Base-by-base conservation (phyloP, 2,797 vertebrate species). In the Trachops cirrhosus region DNA sequence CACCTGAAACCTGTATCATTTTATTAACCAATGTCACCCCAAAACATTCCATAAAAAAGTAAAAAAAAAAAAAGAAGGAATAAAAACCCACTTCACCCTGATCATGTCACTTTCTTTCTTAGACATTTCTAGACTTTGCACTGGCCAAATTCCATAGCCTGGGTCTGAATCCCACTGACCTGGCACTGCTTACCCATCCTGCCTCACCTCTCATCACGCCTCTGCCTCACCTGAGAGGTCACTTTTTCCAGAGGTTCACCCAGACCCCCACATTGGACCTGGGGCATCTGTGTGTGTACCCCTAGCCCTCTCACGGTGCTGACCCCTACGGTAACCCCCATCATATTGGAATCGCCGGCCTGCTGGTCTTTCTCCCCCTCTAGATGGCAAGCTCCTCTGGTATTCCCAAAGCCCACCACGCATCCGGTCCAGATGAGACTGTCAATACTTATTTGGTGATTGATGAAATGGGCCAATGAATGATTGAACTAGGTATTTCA, bases 401-500 rank as follows among this genome's bases (percentile, higher is more conserved):
- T 14, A 21, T 34, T 24, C 52, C 79, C 67, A 22, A n/a, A 67
- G 59, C 59, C 71, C n/a, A 24, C 24, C 50, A 18, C 0, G 9
- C 54, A 39, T 62, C 73, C 46, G 50, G 78, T 9, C 44, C 46
- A 15, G 4, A 3, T 1, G 48, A 84, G 74, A 41, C 75, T 67
- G 92, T 57, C 57, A 14, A 14, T 68, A 90, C 86, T 92, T 77
- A 84, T n/a, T 57, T 64, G 68, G 39, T 83, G 78, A 84, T 74
- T 75, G 75, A 85, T 5, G 12, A 91, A 62, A 85, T 39, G 67
- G 94, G 73, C 62, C 12, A 7, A 8, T 67, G 68, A 79, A 34
- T 44, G 62, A 91, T 12, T 29, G 57, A 92, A 78, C 50, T 39
- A 94, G 85, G 50, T 59, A 70, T 77, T 86, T 90, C 92, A 78